A percentile compares a stretch with the other conserved stretches of the same genome.
Conservation (phyloP, 2,113 vertebrate species). For the Pristiophorus japonicus region DNA sequence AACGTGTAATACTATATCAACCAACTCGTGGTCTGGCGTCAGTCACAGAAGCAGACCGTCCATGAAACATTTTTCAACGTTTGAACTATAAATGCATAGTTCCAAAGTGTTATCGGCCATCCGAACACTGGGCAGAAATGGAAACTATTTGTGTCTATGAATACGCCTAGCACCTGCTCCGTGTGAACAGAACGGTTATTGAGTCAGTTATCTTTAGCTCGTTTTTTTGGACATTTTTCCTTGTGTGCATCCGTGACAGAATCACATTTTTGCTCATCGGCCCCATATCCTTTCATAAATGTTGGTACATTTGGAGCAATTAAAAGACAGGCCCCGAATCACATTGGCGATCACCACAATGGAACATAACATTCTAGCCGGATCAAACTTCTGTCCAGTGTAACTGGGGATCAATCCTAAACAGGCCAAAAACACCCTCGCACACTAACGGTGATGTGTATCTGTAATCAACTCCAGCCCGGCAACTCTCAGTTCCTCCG, state of each 20-base stretch:
- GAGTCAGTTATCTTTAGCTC: slow-evolving; percentile 9
- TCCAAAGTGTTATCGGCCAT: background rate
- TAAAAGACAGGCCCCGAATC: too few species aligned
- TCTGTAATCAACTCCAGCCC: too few species aligned
- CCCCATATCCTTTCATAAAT: background rate
- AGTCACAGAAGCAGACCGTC: background rate
- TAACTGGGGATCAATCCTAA: background rate
- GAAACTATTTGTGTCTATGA: slow-evolving; percentile 3
- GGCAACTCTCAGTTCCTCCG: background rate
- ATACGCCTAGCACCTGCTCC: background rate
- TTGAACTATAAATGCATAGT: background rate
- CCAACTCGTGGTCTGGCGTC: background rate
- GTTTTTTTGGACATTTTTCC: background rate
- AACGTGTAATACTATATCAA: background rate
- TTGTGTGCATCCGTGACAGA: background rate
- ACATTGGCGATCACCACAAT: background rate
- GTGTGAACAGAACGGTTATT: background rate
- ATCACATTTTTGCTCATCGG: background rate
- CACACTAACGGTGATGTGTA: too few species aligned
- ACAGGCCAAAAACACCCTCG: background rate
- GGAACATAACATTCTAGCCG: background rate
- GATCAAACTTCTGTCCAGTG: background rate
- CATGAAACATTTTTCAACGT: background rate
- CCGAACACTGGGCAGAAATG: background rate
- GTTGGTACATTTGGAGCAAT: background rate